Conservation (phyloP, 35 echinoderm and acorn worm species). For the Diadema setosum region DNA sequence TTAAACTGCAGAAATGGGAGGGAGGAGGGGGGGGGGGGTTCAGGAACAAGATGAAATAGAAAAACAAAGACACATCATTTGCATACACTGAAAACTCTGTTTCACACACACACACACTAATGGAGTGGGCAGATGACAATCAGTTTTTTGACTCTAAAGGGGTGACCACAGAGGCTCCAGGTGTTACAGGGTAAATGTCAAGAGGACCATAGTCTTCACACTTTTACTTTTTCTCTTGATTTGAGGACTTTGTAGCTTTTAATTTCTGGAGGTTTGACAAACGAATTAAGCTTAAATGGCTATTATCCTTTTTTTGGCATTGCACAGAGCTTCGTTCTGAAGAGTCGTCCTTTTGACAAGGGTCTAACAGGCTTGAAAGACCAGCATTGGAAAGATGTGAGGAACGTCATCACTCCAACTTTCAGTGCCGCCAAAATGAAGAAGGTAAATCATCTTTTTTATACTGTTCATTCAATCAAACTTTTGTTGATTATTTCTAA, state of each 20-base stretch:
- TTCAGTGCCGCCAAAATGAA: conserved; percentile 59
- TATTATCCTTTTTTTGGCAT: background rate
- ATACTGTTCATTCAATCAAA: background rate
- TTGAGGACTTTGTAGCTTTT: background rate
- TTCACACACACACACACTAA: too few species aligned
- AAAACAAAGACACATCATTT: too few species aligned
- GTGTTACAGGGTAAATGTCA: background rate
- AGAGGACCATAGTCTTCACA: too few species aligned
- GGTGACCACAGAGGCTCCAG: background rate
- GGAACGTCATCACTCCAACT: conserved; percentile 38
- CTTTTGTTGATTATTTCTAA: background rate
- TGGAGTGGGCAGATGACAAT: too few species aligned
- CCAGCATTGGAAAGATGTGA: conserved; percentile 48
- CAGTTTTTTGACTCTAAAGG: background rate
- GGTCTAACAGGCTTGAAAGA: conserved; percentile 24
- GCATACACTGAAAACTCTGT: too few species aligned
- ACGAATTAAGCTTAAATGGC: background rate
- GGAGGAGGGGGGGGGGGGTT: too few species aligned
- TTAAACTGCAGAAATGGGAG: too few species aligned
- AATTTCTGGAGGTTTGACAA: background rate
- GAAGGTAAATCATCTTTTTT: conserved; percentile 3
- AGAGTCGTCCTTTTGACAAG: conserved; percentile 26
- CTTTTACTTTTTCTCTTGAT: background rate
- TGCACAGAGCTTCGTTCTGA: background rate
- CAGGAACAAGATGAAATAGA: too few species aligned